Base-by-base conservation (phyloP, 2,113 vertebrate species). In the Puma concolor region DNA sequence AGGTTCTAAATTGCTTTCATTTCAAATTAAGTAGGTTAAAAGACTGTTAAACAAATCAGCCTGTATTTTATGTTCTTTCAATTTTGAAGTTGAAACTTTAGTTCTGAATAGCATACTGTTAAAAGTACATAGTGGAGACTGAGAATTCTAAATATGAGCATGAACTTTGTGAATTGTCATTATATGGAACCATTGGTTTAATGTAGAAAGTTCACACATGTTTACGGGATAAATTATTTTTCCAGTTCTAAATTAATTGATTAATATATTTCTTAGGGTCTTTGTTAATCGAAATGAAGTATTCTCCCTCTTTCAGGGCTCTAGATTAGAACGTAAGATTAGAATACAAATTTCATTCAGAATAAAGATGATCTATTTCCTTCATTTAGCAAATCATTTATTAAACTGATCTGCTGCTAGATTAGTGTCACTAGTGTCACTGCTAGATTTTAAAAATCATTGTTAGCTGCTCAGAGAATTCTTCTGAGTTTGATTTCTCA, bases 61-160 rank as follows among this genome's bases (percentile, higher is more conserved):
- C 41, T 63, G 1, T 85, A 52, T 76, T 77, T 76, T 50, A 50
- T 50, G 11, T 92, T 76, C 31, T 93, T 91, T 89, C 50, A 41
- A 87, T 96, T 89, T 95, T 95, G 38, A 97, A 86, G 44, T 54
- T 87, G 8, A n/a, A 96, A 84, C n/a, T 87, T 89, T 84, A 91
- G 90, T 95, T 97, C 54, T 17, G 87, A 83, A 81, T 76, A 92
- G 44, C 41, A 84, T 52, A 25, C 41, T 90, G 8, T 64, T 94
- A 69, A 95, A 79, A 95, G 83, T 93, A 87, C 44, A 71, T 81
- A 54, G 27, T n/a, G 52, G 69, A 44, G 57, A 76, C 41, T 91
- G 64, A 96, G 66, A 44, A 79, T 38, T 95, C 25, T 48, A 96
- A 88, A 71, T 96, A 23, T 52, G 27, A 36, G 76, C 33, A 74